A percentile compares a stretch with the other conserved stretches of the same genome.
Evolutionary conservation across 2,797 vertebrate genomes (phyloP).

Genomic region (Tamandua tetradactyla): DNA sequence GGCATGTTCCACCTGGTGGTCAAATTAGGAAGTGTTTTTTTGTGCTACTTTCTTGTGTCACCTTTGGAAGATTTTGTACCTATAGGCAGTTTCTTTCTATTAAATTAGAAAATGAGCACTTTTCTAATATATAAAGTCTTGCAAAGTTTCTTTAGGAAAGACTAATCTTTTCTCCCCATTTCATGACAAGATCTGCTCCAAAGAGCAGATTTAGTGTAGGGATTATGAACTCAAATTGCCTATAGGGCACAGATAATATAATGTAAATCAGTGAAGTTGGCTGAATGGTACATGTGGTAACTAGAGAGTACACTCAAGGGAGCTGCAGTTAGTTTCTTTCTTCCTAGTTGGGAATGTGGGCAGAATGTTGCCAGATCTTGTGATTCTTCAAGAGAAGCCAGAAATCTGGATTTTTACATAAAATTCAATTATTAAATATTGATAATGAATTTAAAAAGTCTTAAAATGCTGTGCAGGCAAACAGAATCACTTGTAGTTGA

Average conservation of each 20-base stretch:
- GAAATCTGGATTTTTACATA: slow-evolving; percentile 54
- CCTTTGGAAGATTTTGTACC: slow-evolving; percentile 21
- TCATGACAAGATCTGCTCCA: background rate
- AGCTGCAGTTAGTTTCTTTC: background rate
- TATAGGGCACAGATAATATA: background rate
- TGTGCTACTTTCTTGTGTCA: slow-evolving; percentile 1
- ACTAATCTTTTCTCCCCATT: background rate
- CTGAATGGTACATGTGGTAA: background rate
- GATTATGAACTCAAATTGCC: background rate
- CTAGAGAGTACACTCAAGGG: slow-evolving; percentile 25
- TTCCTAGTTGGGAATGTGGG: background rate
- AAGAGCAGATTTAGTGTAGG: background rate
- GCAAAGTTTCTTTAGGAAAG: background rate
- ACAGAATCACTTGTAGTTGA: background rate
- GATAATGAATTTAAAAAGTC: slow-evolving; percentile 19
- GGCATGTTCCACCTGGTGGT: background rate
- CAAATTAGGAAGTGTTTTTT: slow-evolving; percentile 2
- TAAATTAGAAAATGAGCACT: slow-evolving; percentile 20
- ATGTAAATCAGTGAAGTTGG: slow-evolving; percentile 10
- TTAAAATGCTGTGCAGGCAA: background rate
- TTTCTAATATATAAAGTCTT: background rate
- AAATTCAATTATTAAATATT: slow-evolving; percentile 42
- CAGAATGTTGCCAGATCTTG: slow-evolving; percentile 22
- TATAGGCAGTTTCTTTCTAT: slow-evolving; percentile 5
- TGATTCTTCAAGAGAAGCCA: slow-evolving; percentile 5